Evolutionary conservation across 2,113 vertebrate genomes (phyloP), one percentile per base, ranked within the genome.

Genomic region (Alethe castanea): DNA sequence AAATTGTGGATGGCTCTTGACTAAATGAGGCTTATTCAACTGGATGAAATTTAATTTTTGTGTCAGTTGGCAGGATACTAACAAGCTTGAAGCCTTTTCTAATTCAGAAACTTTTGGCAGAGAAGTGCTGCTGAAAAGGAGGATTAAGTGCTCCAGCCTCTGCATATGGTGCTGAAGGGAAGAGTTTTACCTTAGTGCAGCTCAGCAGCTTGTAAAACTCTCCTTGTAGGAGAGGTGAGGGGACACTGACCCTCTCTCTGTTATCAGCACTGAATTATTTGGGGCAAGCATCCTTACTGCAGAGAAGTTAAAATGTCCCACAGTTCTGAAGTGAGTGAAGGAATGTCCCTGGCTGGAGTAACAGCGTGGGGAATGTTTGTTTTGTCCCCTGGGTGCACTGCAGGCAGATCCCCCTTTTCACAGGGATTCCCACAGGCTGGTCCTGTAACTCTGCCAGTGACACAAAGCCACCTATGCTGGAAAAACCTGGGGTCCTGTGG

Each of bases 31-130:
- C 65, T 91, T 80, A 89, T 87, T 92, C 83, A 91, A 79, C 61
- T 67, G 72, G 81, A 52, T 94, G 65, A 89, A 92, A 94, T 92
- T 81, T 87, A 91, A 91, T 92, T 94, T 94, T 93, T 95, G 26
- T 86, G 69, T 95, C 92, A 92, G 61, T 42, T 87, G 89, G 53
- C 89, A 89, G 83, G 50, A 79, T 76, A 71, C 85, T 88, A 95
- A 69, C 69, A 84, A 92, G 57, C 81, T 56, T 60, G 72, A 84
- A 92, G 31, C 54, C 40, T 92, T 86, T 82, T 91, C 25, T 89
- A 79, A 86, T 57, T 84, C 73, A 95, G 73, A 57, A 86, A 22
- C n/a, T 94, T 91, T 48, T 95, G 92, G 77, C 86, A 84, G 65
- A 78, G 52, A 10, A 72, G 7, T 38, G n/a, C 42, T 87, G 16